Evolutionary conservation across 1,140 invertebrate species (phyloP).

Genomic region (Parasteatoda tepidariorum): DNA sequence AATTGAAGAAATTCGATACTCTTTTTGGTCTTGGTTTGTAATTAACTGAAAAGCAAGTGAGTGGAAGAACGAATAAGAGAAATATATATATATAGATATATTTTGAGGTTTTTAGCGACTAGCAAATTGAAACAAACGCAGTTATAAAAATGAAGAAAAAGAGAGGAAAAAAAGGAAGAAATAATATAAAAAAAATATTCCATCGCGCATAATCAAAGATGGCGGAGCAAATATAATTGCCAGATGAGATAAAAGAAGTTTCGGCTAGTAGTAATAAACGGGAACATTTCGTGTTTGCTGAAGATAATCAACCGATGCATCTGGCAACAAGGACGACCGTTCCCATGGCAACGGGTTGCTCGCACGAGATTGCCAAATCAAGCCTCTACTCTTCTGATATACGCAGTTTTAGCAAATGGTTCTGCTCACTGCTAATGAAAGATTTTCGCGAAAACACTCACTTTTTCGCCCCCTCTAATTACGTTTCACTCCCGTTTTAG

Average conservation of each 20-base stretch:
- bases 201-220: conserved; percentile 60
- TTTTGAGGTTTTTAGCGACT: conserved; percentile 56
- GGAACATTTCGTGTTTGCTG: conserved; percentile 60
- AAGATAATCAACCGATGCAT: conserved; percentile 61
- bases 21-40: conserved; percentile 12
- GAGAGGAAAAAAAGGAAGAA: background rate
- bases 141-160: conserved; percentile 15
- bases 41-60: conserved; percentile 46
- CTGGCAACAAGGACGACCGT: conserved; percentile 60
- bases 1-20: conserved; percentile 49
- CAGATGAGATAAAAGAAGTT: conserved; percentile 59
- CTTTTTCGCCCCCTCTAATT: conserved; percentile 47
- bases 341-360: conserved; percentile 49
- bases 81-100: conserved; percentile 15
- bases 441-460: conserved; percentile 48
- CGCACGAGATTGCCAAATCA: conserved; percentile 61
- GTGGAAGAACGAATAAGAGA: background rate
- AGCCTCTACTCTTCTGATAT: conserved; percentile 54
- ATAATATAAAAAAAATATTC: conserved; percentile 30
- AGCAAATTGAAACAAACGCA: conserved; percentile 56
- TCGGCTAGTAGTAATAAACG: conserved; percentile 59
- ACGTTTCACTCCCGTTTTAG: conserved; percentile 51
- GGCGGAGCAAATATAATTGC: conserved; percentile 60
- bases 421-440: conserved; percentile 51
- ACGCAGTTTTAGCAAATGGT: conserved; percentile 59